Evolutionary conservation across 2,113 vertebrate species (phyloP).

Genomic region (Redunca redunca): DNA sequence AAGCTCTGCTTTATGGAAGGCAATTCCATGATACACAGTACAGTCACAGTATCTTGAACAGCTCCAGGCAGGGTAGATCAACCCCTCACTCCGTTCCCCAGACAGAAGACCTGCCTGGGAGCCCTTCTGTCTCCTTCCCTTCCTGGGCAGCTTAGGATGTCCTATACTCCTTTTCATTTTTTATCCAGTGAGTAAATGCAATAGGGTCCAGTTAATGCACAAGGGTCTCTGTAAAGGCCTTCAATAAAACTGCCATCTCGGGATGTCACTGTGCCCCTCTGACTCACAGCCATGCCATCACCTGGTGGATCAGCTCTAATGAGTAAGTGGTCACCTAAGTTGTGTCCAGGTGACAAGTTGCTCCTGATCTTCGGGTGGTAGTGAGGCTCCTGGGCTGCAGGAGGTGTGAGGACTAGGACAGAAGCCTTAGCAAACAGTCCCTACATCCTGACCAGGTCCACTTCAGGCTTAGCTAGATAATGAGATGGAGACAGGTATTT

Average conservation of each 20-base stretch:
- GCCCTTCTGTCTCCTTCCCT: neutral
- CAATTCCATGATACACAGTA: neutral
- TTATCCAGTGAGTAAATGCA: neutral
- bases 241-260: neutral
- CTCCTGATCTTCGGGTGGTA: neutral
- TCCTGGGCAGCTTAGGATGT: neutral
- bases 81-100: neutral
- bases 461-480: neutral
- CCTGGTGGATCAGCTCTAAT: neutral
- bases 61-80: neutral
- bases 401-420: neutral
- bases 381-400: neutral
- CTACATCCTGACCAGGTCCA: neutral
- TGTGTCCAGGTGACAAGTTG: neutral
- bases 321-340: neutral
- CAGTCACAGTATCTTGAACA: neutral
- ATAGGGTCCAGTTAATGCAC: too few relatives aligned
- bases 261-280: neutral
- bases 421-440: neutral
- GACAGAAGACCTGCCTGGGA: fast-evolving
- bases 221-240: neutral
- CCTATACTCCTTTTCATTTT: neutral
- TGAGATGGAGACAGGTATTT: neutral
- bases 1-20: neutral
- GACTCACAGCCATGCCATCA: neutral